Conservation (phyloP, 2,888 invertebrate genomes). For the Meteorus colon region DNA sequence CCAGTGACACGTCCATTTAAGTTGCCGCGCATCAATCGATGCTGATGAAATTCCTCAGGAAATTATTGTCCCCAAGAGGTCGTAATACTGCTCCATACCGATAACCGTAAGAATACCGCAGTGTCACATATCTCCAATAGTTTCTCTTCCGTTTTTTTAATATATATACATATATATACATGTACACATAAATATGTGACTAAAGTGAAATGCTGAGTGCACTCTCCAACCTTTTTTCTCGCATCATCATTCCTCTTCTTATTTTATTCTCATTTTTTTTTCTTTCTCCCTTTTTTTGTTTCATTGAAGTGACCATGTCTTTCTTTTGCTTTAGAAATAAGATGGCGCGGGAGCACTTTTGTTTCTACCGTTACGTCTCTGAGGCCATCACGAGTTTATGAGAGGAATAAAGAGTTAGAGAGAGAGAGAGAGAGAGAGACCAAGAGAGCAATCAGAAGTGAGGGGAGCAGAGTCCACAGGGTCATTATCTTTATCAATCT, state of each 20-base stretch:
- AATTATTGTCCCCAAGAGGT: constrained; percentile 38
- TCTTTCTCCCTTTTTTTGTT: constrained; percentile 11
- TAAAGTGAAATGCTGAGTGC: constrained; percentile 10
- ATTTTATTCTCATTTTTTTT: constrained; percentile 6
- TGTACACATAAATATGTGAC: neutral
- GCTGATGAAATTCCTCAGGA: constrained; percentile 31
- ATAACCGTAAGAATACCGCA: constrained; percentile 26
- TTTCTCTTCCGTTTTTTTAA: neutral
- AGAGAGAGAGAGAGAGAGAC: neutral
- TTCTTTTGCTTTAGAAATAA: neutral
- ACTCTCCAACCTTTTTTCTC: constrained; percentile 3
- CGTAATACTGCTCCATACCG: neutral
- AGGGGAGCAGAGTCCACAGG: constrained; percentile 47
- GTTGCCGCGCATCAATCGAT: constrained; percentile 26
- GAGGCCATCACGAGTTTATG: constrained; percentile 16
- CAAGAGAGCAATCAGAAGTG: constrained; percentile 5
- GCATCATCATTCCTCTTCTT: neutral
- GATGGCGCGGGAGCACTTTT: constrained; percentile 38
- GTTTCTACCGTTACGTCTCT: constrained; percentile 44
- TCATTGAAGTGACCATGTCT: neutral
- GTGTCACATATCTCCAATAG: constrained; percentile 25
- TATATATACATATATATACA: neutral
- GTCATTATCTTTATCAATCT: constrained; percentile 67
- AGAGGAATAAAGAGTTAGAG: neutral
- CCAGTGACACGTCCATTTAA: neutral